phyloP scores from a whole-genome alignment of 2,888 invertebrate species.

The Nomada hirtipes region DNA sequence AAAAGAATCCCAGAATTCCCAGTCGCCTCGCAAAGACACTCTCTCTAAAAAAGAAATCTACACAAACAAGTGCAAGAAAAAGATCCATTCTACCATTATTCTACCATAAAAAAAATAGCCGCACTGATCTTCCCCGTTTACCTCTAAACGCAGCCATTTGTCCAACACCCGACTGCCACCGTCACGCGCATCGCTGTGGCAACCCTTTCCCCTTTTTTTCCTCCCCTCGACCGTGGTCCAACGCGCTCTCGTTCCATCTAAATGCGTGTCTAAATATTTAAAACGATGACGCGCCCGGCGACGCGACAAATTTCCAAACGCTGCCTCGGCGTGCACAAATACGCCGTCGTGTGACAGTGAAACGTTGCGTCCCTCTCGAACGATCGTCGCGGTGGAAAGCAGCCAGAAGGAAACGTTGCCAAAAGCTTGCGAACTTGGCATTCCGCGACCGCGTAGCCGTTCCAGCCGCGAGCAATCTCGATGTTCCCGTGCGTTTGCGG shows the following conservation, averaged over 20 bases:
- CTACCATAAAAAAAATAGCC: not conserved
- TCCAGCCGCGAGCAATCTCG: conserved; percentile 28
- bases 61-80: too few species aligned
- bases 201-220: conserved; percentile 3
- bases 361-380: conserved; percentile 3
- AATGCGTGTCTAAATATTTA: conserved; percentile 36
- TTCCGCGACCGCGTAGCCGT: conserved; percentile 45
- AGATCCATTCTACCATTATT: not conserved
- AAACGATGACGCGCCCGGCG: conserved; percentile 27
- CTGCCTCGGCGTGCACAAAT: conserved; percentile 38
- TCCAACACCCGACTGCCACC: not conserved
- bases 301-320: conserved; percentile 35
- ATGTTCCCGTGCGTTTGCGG: not conserved
- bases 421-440: conserved; percentile 59
- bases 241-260: not conserved
- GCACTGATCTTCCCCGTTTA: not conserved
- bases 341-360: conserved; percentile 22
- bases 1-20: too few species aligned
- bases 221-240: not conserved
- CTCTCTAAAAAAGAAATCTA: too few species aligned
- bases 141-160: conserved; percentile 6
- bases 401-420: conserved; percentile 57
- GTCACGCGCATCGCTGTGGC: not conserved
- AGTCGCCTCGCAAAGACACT: too few species aligned
- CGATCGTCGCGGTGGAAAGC: conserved; percentile 49